Conservation (phyloP, 2,797 vertebrate genomes). For the Margarornis squamiger region DNA sequence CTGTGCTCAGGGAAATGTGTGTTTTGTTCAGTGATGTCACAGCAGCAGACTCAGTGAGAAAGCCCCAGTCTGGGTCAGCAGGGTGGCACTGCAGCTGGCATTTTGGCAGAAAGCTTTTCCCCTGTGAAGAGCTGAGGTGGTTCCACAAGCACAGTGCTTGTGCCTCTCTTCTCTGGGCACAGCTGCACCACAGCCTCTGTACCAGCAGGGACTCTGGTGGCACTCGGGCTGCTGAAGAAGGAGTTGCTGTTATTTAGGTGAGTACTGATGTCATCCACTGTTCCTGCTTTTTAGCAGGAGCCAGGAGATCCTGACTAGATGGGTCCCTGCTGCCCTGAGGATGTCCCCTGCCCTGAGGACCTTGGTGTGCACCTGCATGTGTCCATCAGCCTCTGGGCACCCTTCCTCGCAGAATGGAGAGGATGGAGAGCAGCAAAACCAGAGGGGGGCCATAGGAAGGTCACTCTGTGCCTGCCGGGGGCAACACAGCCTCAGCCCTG, state of each 20-base stretch:
- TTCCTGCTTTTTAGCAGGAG: neutral
- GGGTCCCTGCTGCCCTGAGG: neutral
- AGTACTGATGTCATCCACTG: neutral
- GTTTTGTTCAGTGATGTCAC: neutral
- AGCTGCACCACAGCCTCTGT: neutral
- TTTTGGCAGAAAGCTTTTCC: neutral
- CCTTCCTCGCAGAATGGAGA: no score
- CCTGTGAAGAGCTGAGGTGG: neutral
- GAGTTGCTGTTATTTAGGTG: neutral
- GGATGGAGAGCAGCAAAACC: neutral
- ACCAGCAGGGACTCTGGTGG: neutral
- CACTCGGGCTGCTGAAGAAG: neutral
- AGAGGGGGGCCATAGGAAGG: accelerated
- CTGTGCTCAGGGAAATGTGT: neutral
- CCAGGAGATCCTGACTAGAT: neutral
- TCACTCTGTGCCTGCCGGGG: accelerated
- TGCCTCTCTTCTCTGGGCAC: neutral
- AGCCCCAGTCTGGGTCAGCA: neutral
- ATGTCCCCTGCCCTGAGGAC: neutral
- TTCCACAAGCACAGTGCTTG: neutral
- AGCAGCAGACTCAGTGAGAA: neutral
- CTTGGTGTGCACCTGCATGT: accelerated
- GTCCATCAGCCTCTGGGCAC: neutral
- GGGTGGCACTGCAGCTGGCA: neutral
- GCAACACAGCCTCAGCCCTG: neutral